These are phyloP conservation scores for Scaptomyza hsui DNA, from an alignment of 1,140 invertebrate genomes.

Conservation along the genomic window DNA sequence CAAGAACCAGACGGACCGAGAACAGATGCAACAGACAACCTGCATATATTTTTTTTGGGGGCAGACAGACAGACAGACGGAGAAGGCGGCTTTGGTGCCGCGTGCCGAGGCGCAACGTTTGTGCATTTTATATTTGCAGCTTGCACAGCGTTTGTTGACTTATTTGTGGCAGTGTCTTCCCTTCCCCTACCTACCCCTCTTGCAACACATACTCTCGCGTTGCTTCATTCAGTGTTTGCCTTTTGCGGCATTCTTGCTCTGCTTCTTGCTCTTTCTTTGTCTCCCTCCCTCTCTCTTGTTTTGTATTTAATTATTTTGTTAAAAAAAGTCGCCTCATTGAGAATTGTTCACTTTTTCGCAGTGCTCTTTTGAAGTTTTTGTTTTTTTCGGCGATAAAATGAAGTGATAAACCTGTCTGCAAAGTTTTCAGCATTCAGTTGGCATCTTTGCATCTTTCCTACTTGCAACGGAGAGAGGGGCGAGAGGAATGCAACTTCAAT, in stretches of 20 bases:
- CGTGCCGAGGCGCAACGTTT: slow-evolving; percentile 49
- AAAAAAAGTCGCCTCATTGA: slow-evolving; percentile 47
- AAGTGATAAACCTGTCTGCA: slow-evolving; percentile 81
- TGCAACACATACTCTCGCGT: neutral
- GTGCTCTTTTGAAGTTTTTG: slow-evolving; percentile 53
- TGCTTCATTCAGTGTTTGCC: slow-evolving; percentile 17
- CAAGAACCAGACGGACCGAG: neutral
- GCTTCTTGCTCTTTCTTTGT: neutral
- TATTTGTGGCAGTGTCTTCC: slow-evolving; percentile 64
- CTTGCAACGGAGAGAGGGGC: neutral
- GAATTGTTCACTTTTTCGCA: slow-evolving; percentile 49
- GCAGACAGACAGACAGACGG: slow-evolving; percentile 8
- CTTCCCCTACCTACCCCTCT: neutral
- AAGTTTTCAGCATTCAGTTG: slow-evolving; percentile 61
- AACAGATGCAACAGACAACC: neutral
- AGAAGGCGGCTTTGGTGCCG: slow-evolving; percentile 11
- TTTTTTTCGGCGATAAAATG: slow-evolving; percentile 68
- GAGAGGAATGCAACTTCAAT: neutral
- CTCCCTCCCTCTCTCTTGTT: slow-evolving; percentile 34
- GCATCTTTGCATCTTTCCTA: slow-evolving; percentile 52
- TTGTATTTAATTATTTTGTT: slow-evolving; percentile 76
- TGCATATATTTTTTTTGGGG: neutral
- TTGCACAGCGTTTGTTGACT: slow-evolving; percentile 65
- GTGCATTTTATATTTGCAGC: slow-evolving; percentile 78
- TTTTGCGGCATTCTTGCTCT: slow-evolving; percentile 18